These are phyloP conservation scores for Troides oblongomaculatus DNA, from an alignment of 2,888 invertebrate genomes.

Conservation along the genomic window DNA sequence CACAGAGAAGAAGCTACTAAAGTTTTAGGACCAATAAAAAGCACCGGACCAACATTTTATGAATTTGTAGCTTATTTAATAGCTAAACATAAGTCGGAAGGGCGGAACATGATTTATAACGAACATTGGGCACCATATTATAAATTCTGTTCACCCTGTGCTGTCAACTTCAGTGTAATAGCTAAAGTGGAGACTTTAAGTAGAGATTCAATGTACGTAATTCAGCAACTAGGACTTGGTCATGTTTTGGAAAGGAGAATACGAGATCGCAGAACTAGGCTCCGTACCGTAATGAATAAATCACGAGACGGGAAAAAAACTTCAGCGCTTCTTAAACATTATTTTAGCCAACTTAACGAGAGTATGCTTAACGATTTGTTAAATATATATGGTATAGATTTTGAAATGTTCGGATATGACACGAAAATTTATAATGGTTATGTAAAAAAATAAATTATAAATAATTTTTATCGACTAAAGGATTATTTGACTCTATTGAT, in stretches of 20 bases:
- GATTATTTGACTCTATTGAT: neutral
- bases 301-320: conserved; percentile 75
- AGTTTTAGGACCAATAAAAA: conserved; percentile 58
- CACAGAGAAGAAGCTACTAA: conserved; percentile 70
- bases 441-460: conserved; percentile 64
- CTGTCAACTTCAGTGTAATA: conserved; percentile 82
- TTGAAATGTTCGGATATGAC: conserved; percentile 85
- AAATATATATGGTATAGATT: conserved; percentile 83
- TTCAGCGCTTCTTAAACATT: conserved; percentile 65
- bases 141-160: conserved; percentile 83
- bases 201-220: conserved; percentile 81
- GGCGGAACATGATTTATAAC: conserved; percentile 68
- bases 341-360: conserved; percentile 79
- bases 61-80: conserved; percentile 86
- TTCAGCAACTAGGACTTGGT: conserved; percentile 79
- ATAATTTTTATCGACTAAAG: conserved; percentile 27
- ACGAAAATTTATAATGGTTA: conserved; percentile 76
- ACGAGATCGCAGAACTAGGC: conserved; percentile 69
- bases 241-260: conserved; percentile 73
- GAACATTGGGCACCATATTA: conserved; percentile 85
- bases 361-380: conserved; percentile 79
- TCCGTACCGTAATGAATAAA: conserved; percentile 77
- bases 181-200: conserved; percentile 83
- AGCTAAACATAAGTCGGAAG: conserved; percentile 77
- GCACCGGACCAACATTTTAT: conserved; percentile 82